Conservation (phyloP, 2,113 vertebrate genomes). For the Istiophorus platypterus region DNA sequence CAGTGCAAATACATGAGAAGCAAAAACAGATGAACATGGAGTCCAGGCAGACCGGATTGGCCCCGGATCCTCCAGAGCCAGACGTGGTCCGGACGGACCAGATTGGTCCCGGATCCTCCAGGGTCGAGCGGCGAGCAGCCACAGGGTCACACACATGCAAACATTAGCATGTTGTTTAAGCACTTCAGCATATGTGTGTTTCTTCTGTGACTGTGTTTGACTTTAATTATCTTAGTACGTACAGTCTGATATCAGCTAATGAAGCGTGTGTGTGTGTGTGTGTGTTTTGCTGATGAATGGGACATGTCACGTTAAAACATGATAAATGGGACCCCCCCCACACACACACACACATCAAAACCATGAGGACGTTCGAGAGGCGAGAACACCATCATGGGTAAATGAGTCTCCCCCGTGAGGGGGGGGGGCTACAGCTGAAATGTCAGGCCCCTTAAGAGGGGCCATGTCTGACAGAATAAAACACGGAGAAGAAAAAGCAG, state of each 20-base stretch:
- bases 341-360: too few relatives aligned
- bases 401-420: constrained; percentile 40
- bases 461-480: constrained; percentile 46
- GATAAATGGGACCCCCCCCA: constrained; percentile 74
- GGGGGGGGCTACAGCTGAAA: constrained; percentile 47
- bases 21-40: too few relatives aligned
- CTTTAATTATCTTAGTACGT: constrained; percentile 71
- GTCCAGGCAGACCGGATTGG: too few relatives aligned
- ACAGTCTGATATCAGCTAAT: constrained; percentile 62
- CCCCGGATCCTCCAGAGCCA: too few relatives aligned
- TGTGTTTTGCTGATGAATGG: constrained; percentile 73
- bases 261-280: constrained; percentile 49
- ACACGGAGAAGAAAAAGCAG: constrained; percentile 27
- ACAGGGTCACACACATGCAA: constrained; percentile 71
- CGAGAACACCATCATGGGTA: constrained; percentile 60
- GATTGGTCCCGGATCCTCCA: too few relatives aligned
- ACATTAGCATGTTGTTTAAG: constrained; percentile 65
- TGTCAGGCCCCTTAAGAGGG: constrained; percentile 72
- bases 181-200: not conserved
- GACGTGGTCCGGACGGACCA: too few relatives aligned
- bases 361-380: constrained; percentile 7
- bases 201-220: not conserved
- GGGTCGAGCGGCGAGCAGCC: not conserved
- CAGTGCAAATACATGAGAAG: too few relatives aligned
- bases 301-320: constrained; percentile 70